A percentile compares a stretch with the other conserved stretches of the same genome.
Evolutionary conservation across 2,797 vertebrate genomes (phyloP).

Genomic region (Periparus ater): DNA sequence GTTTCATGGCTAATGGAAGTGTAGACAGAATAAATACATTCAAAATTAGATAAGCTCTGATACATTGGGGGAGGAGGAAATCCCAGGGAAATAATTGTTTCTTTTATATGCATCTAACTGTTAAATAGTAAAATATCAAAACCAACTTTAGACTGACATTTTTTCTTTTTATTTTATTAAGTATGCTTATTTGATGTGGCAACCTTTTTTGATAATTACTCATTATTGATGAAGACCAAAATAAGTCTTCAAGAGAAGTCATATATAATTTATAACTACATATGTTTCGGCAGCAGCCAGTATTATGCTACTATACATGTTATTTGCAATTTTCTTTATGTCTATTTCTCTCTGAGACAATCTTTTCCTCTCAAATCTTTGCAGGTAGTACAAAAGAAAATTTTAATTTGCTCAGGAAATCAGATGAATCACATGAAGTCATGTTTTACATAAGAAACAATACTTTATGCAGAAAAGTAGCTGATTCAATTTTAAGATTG

Average conservation of each 20-base stretch:
- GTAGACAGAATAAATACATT: neutral
- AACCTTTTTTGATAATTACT: conserved; percentile 49
- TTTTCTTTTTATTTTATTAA: conserved; percentile 48
- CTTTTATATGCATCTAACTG: neutral
- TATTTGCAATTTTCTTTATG: neutral
- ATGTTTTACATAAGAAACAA: neutral
- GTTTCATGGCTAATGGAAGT: neutral
- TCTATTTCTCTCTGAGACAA: neutral
- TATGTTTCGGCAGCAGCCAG: conserved; percentile 43
- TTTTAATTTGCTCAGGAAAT: neutral
- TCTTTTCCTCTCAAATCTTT: neutral
- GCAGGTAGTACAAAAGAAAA: neutral
- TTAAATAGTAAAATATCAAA: neutral
- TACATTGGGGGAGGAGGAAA: neutral
- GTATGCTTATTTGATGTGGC: neutral
- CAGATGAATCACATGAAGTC: neutral
- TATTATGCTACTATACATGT: neutral
- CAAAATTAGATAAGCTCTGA: neutral
- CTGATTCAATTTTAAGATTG: neutral
- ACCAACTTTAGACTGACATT: conserved; percentile 10
- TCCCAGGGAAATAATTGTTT: neutral
- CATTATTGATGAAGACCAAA: conserved; percentile 64
- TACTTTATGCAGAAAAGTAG: neutral
- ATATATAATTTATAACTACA: conserved; percentile 58
- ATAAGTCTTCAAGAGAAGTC: conserved; percentile 40